phyloP scores from a whole-genome alignment of 2,113 vertebrate species.

The Etheostoma spectabile region DNA sequence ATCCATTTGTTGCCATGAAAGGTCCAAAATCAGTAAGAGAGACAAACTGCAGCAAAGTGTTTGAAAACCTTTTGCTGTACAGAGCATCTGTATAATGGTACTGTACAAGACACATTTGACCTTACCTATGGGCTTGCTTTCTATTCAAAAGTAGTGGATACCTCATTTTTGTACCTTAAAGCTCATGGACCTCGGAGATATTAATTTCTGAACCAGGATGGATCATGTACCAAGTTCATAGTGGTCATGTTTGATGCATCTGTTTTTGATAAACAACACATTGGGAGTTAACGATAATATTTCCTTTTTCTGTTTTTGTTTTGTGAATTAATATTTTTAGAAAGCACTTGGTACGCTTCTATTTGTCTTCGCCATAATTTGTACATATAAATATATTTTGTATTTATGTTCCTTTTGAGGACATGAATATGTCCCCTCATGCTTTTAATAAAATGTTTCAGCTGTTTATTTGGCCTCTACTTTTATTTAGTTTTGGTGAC shows the following conservation, averaged over 20 bases:
- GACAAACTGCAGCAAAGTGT: background rate
- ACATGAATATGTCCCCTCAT: conserved; percentile 67
- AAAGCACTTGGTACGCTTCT: conserved; percentile 64
- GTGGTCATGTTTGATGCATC: conserved; percentile 33
- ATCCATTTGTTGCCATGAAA: conserved; percentile 9
- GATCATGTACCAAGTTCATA: conserved; percentile 3
- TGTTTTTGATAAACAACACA: conserved; percentile 53
- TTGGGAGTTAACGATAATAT: conserved; percentile 62
- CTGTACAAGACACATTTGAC: conserved; percentile 16
- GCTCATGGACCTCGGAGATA: conserved; percentile 19
- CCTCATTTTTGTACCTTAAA: conserved; percentile 74
- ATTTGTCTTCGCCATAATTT: conserved; percentile 79
- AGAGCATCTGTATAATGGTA: conserved; percentile 31
- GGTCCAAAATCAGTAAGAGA: background rate
- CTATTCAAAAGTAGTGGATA: conserved; percentile 52
- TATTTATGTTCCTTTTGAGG: conserved; percentile 84
- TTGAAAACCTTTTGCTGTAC: conserved; percentile 23
- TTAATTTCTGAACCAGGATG: conserved; percentile 17
- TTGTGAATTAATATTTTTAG: conserved; percentile 67
- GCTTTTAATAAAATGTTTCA: conserved; percentile 85
- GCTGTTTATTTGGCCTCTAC: conserved; percentile 43
- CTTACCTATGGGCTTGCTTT: conserved; percentile 43
- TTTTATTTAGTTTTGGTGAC: background rate
- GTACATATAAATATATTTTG: conserved; percentile 83
- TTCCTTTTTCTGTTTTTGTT: conserved; percentile 43